Base-by-base conservation (phyloP, 2,113 vertebrate genomes). In the Passer montanus region DNA sequence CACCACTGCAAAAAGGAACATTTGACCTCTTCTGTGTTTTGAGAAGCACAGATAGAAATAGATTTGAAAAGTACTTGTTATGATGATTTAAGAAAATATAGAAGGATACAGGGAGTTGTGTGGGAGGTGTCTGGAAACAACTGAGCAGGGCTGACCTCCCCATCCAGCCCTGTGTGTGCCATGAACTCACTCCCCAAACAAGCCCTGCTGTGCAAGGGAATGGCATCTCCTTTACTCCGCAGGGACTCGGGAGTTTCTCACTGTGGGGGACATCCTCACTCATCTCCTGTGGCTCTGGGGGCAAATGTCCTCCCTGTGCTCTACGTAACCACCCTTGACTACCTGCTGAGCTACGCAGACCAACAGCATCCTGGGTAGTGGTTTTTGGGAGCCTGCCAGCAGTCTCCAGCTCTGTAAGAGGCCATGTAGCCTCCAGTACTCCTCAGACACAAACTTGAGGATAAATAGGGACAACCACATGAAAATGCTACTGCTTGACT, bases 181-280 rank as follows among this genome's bases (percentile, higher is more conserved):
- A 74, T 22, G 68, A 93, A 69, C 55, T 92, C 56, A 14, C 60
- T 79, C 52, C n/a, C n/a, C 76, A 91, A 92, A 85, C 63, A 87
- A 69, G 37, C 10, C 77, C 59, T 73, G 62, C 84, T 79, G 77
- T 1, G 8, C 0, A 0, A 79, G 62, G 35, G 64, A 59, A 66
- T 7, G 5, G n/a, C 31, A 79, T 72, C 80, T 95, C 59, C 75
- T 69, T 84, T n/a, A 37, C 75, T 72, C 94, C 76, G 53, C 9
- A 14, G 66, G 52, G n/a, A 60, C 18, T 24, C 0, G 0, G 28
- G 50, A 66, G 46, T 79, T 78, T 85, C 80, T 82, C 47, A 28
- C 73, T 5, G 12, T 2, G 2, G 58, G 44, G 64, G 52, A 67
- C 35, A 56, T 55, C 46, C 47, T 72, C 33, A 23, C 28, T 60